Percentiles rank a stretch among this genome's conserved stretches.
Evolutionary conservation across 1,140 invertebrate species (phyloP).

Genomic region (Tetranychus urticae): DNA sequence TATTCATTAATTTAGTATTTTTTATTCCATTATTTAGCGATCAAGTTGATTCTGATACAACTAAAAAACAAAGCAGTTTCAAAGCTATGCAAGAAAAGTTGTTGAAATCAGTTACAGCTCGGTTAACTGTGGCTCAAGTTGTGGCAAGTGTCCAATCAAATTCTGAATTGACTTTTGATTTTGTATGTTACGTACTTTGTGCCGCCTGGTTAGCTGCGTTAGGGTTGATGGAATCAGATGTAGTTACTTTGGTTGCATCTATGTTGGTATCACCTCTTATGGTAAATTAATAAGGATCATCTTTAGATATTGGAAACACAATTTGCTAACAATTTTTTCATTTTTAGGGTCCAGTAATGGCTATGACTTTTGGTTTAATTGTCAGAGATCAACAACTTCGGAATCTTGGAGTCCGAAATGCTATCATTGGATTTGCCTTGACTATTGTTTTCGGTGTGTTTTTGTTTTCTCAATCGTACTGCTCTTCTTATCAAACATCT

Average conservation of each 20-base stretch:
- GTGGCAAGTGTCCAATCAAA: slow-evolving; percentile 48
- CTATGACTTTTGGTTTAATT: slow-evolving; percentile 52
- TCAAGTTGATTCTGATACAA: background rate
- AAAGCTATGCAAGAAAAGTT: slow-evolving; percentile 18
- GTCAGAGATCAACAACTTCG: slow-evolving; percentile 42
- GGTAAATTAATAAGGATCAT: slow-evolving; percentile 24
- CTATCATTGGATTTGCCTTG: slow-evolving; percentile 26
- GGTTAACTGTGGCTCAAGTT: slow-evolving; percentile 51
- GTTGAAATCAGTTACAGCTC: slow-evolving; percentile 29
- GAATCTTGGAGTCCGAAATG: slow-evolving; percentile 36
- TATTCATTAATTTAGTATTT: no score
- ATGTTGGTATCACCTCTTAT: slow-evolving; percentile 69
- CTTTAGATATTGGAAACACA: background rate
- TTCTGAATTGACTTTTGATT: slow-evolving; percentile 58
- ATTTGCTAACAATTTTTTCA: background rate
- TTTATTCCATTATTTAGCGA: no score
- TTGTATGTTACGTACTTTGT: slow-evolving; percentile 22
- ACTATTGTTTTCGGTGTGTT: background rate
- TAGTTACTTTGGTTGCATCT: slow-evolving; percentile 38
- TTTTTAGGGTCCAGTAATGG: slow-evolving; percentile 35
- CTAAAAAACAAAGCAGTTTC: slow-evolving; percentile 1
- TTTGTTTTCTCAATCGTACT: no score
- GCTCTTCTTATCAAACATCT: background rate
- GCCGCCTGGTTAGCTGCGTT: slow-evolving; percentile 31
- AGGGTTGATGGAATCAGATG: slow-evolving; percentile 36